Conservation (phyloP, 2,888 invertebrate genomes). For the Theretra japonica region DNA sequence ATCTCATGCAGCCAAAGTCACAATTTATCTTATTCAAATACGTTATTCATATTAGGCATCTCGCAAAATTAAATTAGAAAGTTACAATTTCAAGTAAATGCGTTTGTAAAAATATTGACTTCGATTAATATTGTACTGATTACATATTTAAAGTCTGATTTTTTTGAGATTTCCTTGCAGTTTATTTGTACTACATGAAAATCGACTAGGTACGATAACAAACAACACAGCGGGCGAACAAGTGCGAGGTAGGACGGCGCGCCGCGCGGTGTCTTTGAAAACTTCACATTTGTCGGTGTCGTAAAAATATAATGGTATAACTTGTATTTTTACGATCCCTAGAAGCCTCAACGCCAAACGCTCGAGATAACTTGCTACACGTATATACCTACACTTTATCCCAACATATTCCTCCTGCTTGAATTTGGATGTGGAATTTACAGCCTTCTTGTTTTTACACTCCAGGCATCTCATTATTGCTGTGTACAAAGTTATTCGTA, state of each 20-base stretch:
- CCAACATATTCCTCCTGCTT: conserved; percentile 34
- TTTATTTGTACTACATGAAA: conserved; percentile 18
- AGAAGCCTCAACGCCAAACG: conserved; percentile 62
- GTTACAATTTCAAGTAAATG: too few species aligned
- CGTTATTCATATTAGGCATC: too few species aligned
- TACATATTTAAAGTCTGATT: conserved; percentile 27
- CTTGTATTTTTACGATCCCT: conserved; percentile 77
- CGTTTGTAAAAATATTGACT: too few species aligned
- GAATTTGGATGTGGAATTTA: conserved; percentile 31
- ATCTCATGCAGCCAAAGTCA: too few species aligned
- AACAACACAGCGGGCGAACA: conserved; percentile 44
- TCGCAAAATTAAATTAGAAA: too few species aligned
- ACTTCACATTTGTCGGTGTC: conserved; percentile 79
- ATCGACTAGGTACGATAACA: conserved; percentile 50
- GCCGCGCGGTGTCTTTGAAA: conserved; percentile 61
- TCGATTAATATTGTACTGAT: too few species aligned
- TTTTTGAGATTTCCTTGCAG: neutral
- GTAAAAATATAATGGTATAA: conserved; percentile 81
- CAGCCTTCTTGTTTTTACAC: neutral
- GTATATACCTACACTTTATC: conserved; percentile 34
- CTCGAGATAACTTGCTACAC: conserved; percentile 46
- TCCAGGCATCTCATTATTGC: neutral
- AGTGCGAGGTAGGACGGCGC: conserved; percentile 21
- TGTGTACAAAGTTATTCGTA: neutral
- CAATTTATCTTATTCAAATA: too few species aligned